Evolutionary conservation across 1,140 invertebrate genomes (phyloP), one percentile per base, ranked within the genome.

Genomic region (Pogonognathellus flavescens): DNA sequence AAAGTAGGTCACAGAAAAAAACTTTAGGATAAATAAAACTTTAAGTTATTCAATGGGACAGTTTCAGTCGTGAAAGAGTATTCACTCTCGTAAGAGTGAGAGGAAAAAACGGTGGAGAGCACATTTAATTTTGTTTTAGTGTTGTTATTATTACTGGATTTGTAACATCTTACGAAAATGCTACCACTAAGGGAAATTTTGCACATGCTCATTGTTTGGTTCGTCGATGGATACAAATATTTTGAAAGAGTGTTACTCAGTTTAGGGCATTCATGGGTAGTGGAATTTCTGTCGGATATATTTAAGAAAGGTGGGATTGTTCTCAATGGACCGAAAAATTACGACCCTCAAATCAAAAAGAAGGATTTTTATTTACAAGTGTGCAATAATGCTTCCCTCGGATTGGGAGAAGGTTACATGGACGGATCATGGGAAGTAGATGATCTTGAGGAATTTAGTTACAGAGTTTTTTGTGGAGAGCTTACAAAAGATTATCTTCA

Each of bases 361-460:
- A 60, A 87, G 7, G 83, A 88, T n/a, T 88, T 88, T 70, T 88
- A 81, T 31, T n/a, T 72, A 2, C 76, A 83, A 60, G 83, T 88
- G 9, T 52, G 55, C 8, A 72, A 72, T 31, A 84, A 87, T 76
- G 55, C 80, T 20, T 83, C 85, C 7, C 49, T 88, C 5, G 88
- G 83, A 25, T 20, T 88, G 4, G 88, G 88, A 53, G 88, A 88
- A 70, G 50, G 31, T 7, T 88, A 87, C 85, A 88, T 88, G 87
- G 87, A 88, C 3, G 84, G 84, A 8, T 41, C 50, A 5, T 88
- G 85, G 87, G 72, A 81, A 18, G 53, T 50, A 22, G 59, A 84
- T 16, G 70, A 86, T 76, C 31, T 88, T 50, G 87, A 87, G 20
- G 86, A 83, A 82, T 81, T 87, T 18, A 59, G 76, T 13, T 82